A percentile compares a stretch with the other conserved stretches of the same genome.
Conservation (phyloP, 1,140 invertebrate species). For the Brachionus angularis region DNA sequence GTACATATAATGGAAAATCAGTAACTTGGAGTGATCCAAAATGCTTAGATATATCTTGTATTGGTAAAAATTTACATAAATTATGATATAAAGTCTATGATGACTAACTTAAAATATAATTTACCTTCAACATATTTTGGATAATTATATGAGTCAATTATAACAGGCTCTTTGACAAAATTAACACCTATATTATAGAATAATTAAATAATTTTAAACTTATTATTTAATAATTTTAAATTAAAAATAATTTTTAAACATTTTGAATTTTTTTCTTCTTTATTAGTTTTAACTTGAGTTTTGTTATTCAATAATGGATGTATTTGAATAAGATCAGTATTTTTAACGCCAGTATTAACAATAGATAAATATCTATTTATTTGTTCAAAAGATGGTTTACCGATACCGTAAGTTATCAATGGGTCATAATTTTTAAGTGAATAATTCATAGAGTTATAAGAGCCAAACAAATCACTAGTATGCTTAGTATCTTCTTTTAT, state of each 20-base stretch:
- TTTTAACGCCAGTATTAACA: slow-evolving; percentile 25
- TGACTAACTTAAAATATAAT: background rate
- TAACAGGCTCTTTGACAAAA: slow-evolving; percentile 16
- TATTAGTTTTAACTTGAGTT: background rate
- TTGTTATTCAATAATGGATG: slow-evolving; percentile 32
- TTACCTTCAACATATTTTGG: background rate
- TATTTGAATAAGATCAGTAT: slow-evolving; percentile 42
- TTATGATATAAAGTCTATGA: too few relatives aligned
- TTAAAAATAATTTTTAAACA: background rate
- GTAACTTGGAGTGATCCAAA: slow-evolving; percentile 29
- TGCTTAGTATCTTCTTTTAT: background rate
- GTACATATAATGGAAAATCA: slow-evolving; percentile 43
- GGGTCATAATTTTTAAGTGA: slow-evolving; percentile 20
- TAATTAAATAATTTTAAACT: background rate
- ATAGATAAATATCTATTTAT: slow-evolving; percentile 33
- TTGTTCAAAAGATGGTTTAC: slow-evolving; percentile 5
- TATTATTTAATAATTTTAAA: background rate
- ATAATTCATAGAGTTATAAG: slow-evolving; percentile 18
- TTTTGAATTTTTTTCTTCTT: background rate
- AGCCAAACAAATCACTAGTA: background rate
- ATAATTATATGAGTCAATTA: slow-evolving; percentile 37
- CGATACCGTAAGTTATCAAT: background rate
- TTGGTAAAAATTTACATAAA: too few relatives aligned
- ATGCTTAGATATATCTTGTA: slow-evolving; percentile 22
- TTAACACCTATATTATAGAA: background rate